A percentile compares a stretch with the other conserved stretches of the same genome.
These are phyloP conservation scores for Drosophila prosaltans DNA, from an alignment of 1,140 invertebrate genomes.

Conservation along the genomic window DNA sequence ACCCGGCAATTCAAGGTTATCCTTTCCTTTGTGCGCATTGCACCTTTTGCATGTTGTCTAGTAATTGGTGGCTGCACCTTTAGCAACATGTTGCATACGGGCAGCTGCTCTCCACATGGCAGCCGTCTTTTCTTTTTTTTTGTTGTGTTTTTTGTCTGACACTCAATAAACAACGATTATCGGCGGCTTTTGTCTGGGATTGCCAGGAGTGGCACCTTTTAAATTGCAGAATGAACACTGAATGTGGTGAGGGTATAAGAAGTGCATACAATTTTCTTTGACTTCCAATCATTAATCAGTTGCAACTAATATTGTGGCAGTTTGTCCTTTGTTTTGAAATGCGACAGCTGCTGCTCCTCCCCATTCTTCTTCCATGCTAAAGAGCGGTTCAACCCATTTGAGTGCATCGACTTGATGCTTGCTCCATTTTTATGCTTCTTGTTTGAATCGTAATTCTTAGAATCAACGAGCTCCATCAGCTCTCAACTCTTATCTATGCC, in stretches of 20 bases:
- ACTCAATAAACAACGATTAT: constrained; percentile 71
- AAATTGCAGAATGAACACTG: constrained; percentile 26
- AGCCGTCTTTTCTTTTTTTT: constrained; percentile 28
- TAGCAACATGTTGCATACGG: constrained; percentile 58
- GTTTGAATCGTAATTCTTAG: constrained; percentile 45
- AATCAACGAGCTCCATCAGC: constrained; percentile 33
- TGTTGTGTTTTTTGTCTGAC: constrained; percentile 39
- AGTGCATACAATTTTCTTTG: constrained; percentile 29
- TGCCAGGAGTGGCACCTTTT: constrained; percentile 59
- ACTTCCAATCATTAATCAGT: constrained; percentile 70
- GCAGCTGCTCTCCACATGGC: constrained; percentile 40
- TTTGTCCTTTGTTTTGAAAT: constrained; percentile 24
- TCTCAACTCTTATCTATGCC: constrained; percentile 55
- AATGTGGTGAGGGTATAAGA: not conserved
- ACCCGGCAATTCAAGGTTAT: constrained; percentile 26
- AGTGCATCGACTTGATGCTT: constrained; percentile 28
- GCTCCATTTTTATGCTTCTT: constrained; percentile 44
- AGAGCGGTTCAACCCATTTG: constrained; percentile 9
- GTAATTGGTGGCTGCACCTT: constrained; percentile 44
- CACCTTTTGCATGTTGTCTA: constrained; percentile 49
- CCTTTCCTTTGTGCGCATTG: constrained; percentile 35
- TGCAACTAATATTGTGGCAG: constrained; percentile 71
- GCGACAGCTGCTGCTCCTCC: constrained; percentile 11
- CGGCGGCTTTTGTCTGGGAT: constrained; percentile 39
- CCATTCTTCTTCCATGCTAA: not conserved